Conservation (phyloP, 2,113 vertebrate species). For the Protobothrops mucrosquamatus region DNA sequence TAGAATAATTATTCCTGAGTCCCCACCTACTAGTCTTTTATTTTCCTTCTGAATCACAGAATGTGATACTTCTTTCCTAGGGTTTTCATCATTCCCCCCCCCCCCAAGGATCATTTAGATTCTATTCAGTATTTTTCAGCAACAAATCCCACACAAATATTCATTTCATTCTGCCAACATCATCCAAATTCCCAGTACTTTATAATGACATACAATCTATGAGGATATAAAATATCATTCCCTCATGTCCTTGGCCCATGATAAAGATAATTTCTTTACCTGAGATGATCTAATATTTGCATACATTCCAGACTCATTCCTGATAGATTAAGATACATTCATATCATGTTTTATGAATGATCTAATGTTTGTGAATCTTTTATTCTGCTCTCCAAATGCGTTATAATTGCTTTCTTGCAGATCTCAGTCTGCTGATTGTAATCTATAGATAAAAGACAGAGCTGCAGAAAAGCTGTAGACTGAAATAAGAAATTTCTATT, state of each 20-base stretch:
- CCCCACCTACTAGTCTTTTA: background rate
- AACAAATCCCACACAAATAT: background rate
- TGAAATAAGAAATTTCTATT: background rate
- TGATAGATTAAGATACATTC: background rate
- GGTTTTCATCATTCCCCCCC: background rate
- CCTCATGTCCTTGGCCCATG: background rate
- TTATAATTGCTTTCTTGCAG: background rate
- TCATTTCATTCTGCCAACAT: background rate
- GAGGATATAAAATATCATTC: background rate
- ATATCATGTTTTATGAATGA: background rate
- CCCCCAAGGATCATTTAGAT: background rate
- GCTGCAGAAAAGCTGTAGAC: background rate
- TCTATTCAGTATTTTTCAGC: background rate
- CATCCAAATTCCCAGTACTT: background rate
- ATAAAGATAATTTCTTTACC: background rate
- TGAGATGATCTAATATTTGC: background rate
- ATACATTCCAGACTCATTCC: background rate
- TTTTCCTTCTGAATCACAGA: background rate
- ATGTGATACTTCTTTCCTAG: background rate
- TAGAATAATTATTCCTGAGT: background rate
- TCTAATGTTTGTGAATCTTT: background rate
- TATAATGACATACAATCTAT: background rate
- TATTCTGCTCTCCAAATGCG: background rate
- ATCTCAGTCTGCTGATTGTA: background rate
- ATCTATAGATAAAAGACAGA: background rate